Evolutionary conservation across 2,797 vertebrate species (phyloP).

Genomic region (Protosalanx chinensis): DNA sequence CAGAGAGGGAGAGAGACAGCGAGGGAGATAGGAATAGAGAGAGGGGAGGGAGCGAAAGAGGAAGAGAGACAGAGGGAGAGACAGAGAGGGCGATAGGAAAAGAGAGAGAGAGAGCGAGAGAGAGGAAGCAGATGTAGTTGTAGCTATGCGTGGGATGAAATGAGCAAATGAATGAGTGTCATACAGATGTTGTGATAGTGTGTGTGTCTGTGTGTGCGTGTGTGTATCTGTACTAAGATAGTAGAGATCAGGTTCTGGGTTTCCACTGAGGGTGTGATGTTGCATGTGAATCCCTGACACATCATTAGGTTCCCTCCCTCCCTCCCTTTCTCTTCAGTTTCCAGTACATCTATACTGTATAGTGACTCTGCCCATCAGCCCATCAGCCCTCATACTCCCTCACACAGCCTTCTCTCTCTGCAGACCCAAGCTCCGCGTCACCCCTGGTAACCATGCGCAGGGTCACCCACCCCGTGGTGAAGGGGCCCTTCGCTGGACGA

Average conservation of each 20-base stretch:
- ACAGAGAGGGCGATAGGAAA: not conserved
- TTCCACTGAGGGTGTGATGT: conserved; percentile 24
- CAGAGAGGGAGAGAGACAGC: conserved; percentile 1
- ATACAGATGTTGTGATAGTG: not conserved
- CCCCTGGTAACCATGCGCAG: conserved; percentile 80
- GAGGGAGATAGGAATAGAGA: not conserved
- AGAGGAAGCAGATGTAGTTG: not conserved
- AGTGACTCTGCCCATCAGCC: too few relatives aligned
- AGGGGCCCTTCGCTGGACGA: conserved; percentile 76
- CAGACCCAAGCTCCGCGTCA: conserved; percentile 67
- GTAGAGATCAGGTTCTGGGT: conserved; percentile 11
- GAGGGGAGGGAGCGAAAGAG: not conserved
- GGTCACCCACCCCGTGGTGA: conserved; percentile 70
- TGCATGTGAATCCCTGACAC: conserved; percentile 45
- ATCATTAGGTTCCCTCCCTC: conserved; percentile 21
- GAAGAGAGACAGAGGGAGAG: conserved; percentile 4
- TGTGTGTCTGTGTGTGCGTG: not conserved
- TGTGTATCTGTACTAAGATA: conserved; percentile 1
- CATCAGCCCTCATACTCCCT: not conserved
- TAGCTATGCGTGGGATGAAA: conserved; percentile 6
- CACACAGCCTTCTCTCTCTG: conserved; percentile 15
- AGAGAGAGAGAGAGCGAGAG: not conserved
- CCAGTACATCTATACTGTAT: not conserved
- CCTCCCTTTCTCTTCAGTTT: not conserved
- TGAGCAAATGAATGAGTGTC: conserved; percentile 8